phyloP scores from a whole-genome alignment of 2,888 invertebrate genomes.

The Biston betularia region DNA sequence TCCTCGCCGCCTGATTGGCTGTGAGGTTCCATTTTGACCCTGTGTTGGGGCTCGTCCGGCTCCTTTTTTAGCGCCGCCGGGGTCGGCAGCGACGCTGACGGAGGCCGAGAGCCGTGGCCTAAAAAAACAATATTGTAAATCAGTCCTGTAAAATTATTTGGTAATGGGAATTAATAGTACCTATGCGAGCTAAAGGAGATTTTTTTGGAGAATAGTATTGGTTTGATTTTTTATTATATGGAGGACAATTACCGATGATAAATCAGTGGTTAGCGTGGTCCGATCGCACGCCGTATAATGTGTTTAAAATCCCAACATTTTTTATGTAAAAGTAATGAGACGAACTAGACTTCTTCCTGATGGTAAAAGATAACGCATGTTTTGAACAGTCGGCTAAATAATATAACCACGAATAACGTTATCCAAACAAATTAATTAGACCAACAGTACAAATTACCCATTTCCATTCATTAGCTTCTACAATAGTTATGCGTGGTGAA shows the following conservation, averaged over 20 bases:
- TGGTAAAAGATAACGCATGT: too few species aligned
- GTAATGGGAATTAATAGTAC: background rate
- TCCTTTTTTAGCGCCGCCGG: conserved; percentile 83
- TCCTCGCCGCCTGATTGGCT: conserved; percentile 74
- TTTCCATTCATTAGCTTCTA: conserved; percentile 24
- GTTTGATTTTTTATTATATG: too few species aligned
- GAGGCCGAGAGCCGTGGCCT: conserved; percentile 84
- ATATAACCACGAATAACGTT: background rate
- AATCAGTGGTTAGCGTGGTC: too few species aligned
- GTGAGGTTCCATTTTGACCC: conserved; percentile 82
- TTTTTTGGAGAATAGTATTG: too few species aligned
- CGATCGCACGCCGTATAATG: too few species aligned
- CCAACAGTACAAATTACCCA: conserved; percentile 5
- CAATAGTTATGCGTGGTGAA: conserved; percentile 38
- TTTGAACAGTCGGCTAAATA: too few species aligned
- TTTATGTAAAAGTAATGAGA: too few species aligned
- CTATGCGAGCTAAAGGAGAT: too few species aligned
- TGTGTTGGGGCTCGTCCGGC: conserved; percentile 76
- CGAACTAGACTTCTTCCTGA: too few species aligned
- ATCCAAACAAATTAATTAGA: conserved; percentile 3
- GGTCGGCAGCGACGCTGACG: conserved; percentile 81
- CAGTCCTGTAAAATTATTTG: background rate
- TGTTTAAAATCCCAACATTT: too few species aligned
- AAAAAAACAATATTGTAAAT: conserved; percentile 12
- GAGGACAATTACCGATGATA: too few species aligned